Conservation (phyloP, 2,797 vertebrate genomes). For the Gadopsis marmoratus region DNA sequence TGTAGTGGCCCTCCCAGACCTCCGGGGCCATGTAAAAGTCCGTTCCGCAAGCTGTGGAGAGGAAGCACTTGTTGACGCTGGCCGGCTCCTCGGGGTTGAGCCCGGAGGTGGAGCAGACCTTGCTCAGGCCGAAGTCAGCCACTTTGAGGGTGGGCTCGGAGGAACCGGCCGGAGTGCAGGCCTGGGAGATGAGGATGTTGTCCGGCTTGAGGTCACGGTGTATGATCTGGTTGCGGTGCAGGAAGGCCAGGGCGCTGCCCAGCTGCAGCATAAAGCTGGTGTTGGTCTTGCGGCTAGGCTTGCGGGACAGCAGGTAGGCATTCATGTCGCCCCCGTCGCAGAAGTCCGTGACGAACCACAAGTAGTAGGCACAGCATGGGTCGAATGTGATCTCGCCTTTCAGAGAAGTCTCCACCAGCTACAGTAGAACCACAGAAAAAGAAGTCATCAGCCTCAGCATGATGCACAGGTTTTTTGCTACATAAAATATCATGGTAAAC, state of each 20-base stretch:
- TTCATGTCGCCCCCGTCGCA: conserved; percentile 99
- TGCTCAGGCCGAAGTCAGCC: conserved; percentile 96
- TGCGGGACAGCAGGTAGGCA: conserved; percentile 94
- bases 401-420: conserved; percentile 87
- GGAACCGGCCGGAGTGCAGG: conserved; percentile 84
- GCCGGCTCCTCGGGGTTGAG: conserved; percentile 93
- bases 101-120: conserved; percentile 94
- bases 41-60: conserved; percentile 95
- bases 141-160: conserved; percentile 96
- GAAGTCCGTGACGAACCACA: conserved; percentile 99
- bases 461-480: background rate
- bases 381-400: conserved; percentile 98
- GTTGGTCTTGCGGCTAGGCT: conserved; percentile 95
- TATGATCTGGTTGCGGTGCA: conserved; percentile 98
- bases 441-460: background rate
- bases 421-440: conserved; percentile 24
- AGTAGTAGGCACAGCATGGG: conserved; percentile 93
- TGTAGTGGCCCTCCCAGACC: conserved; percentile 98
- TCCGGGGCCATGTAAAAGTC: conserved; percentile 99
- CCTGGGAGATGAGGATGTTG: conserved; percentile 95
- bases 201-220: conserved; percentile 98
- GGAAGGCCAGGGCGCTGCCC: conserved; percentile 95
- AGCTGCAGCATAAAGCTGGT: conserved; percentile 99
- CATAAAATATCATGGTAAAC: background rate
- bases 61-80: conserved; percentile 95